Conservation (phyloP, 2,888 invertebrate species). For the Seira sanloemensis region DNA sequence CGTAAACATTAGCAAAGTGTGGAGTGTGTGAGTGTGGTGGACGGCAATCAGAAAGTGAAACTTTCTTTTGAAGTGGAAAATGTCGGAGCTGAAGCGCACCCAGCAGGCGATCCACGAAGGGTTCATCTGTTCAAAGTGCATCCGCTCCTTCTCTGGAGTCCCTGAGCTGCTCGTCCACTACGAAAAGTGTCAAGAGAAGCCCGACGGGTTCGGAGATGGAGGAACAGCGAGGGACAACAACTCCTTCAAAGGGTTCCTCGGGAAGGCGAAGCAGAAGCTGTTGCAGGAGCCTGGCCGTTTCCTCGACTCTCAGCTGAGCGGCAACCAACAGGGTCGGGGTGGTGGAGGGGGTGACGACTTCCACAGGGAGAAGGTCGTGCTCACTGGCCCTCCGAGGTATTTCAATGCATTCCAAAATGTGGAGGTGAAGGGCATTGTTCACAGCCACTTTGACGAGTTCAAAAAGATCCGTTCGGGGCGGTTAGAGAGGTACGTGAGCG, state of each 20-base stretch:
- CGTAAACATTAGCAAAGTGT: too few relatives aligned
- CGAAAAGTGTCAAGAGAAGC: constrained; percentile 60
- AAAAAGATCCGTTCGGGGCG: constrained; percentile 82
- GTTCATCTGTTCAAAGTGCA: constrained; percentile 72
- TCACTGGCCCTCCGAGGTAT: constrained; percentile 49
- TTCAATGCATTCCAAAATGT: constrained; percentile 69
- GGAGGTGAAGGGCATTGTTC: constrained; percentile 77
- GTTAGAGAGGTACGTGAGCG: constrained; percentile 92
- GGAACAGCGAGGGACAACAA: constrained; percentile 26
- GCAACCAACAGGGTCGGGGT: constrained; percentile 56
- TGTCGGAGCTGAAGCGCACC: constrained; percentile 59
- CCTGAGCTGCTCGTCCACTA: constrained; percentile 69
- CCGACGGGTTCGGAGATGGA: constrained; percentile 19
- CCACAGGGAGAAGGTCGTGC: constrained; percentile 41
- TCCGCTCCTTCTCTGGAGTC: constrained; percentile 66
- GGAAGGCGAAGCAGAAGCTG: constrained; percentile 70
- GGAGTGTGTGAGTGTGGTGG: too few relatives aligned
- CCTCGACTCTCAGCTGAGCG: constrained; percentile 51
- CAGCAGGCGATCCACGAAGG: constrained; percentile 69
- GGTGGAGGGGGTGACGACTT: constrained; percentile 16
- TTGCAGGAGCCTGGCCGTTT: constrained; percentile 48
- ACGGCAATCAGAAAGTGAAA: too few relatives aligned
- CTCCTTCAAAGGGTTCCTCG: constrained; percentile 65
- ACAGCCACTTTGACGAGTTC: constrained; percentile 85
- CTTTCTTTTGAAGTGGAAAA: too few relatives aligned